phyloP scores from a whole-genome alignment of 2,113 vertebrate species.

The Cephalopterus ornatus region DNA sequence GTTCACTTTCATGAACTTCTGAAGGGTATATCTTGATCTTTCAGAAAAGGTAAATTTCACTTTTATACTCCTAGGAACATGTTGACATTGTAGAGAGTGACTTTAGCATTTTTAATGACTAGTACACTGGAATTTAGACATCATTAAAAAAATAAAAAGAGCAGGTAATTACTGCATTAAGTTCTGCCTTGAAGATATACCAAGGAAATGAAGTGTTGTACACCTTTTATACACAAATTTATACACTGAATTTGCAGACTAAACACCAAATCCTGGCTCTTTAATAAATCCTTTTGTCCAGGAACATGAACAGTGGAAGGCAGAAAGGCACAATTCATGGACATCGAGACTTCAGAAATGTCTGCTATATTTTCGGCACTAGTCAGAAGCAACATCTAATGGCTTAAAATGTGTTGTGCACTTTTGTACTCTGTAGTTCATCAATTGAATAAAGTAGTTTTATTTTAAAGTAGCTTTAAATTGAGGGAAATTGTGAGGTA shows the following conservation, averaged over 20 bases:
- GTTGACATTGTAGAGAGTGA: neutral
- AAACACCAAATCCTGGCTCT: neutral
- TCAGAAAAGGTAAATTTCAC: neutral
- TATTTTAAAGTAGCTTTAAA: too few relatives aligned
- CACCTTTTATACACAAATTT: neutral
- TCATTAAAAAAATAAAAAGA: neutral
- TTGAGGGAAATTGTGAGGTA: neutral
- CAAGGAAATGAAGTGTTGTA: neutral
- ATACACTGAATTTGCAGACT: neutral
- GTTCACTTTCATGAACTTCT: neutral
- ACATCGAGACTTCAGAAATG: neutral
- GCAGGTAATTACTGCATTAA: neutral
- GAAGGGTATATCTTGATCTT: neutral
- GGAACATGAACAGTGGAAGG: neutral
- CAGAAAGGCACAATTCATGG: neutral
- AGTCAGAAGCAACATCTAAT: neutral
- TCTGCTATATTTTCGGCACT: neutral
- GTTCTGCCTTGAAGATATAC: neutral
- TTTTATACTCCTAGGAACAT: neutral
- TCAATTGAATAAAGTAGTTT: neutral
- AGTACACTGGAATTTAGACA: neutral
- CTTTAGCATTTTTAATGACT: neutral
- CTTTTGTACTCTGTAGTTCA: neutral
- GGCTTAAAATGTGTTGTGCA: neutral
- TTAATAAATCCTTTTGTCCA: neutral